These are phyloP conservation scores for Pristionchus exspectatus DNA, from an alignment of 2,888 invertebrate species.

Conservation along the genomic window DNA sequence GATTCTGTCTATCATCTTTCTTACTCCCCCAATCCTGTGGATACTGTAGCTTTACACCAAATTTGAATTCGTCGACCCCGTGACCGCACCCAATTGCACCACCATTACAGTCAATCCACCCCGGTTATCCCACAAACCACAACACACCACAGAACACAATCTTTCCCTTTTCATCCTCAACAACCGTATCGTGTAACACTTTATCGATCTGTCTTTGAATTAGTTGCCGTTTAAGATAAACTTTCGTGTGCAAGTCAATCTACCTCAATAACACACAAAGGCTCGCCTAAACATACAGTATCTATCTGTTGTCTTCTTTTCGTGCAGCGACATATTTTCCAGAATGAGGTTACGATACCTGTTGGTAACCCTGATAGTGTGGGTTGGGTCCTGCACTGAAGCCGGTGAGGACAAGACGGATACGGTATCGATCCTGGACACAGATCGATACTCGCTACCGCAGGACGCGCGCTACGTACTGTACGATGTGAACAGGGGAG, in stretches of 20 bases:
- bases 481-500: conserved; percentile 94
- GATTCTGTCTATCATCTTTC: conserved; percentile 15
- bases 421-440: conserved; percentile 60
- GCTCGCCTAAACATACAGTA: neutral
- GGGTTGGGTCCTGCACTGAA: conserved; percentile 1
- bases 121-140: conserved; percentile 10
- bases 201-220: conserved; percentile 46
- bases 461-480: conserved; percentile 85
- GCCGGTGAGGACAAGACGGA: conserved; percentile 55
- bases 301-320: neutral
- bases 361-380: neutral
- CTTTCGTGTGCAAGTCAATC: neutral
- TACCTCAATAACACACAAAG: neutral
- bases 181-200: conserved; percentile 19
- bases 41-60: conserved; percentile 42
- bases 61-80: conserved; percentile 35
- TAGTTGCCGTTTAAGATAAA: conserved; percentile 32
- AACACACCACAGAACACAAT: conserved; percentile 1
- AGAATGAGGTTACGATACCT: conserved; percentile 30
- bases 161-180: neutral
- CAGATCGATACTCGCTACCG: conserved; percentile 60
- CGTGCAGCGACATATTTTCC: neutral
- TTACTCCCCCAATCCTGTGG: conserved; percentile 38
- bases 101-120: neutral
- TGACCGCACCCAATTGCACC: conserved; percentile 34